Evolutionary conservation across 2,797 vertebrate species (phyloP).

Genomic region (Sebastolobus altivelis): DNA sequence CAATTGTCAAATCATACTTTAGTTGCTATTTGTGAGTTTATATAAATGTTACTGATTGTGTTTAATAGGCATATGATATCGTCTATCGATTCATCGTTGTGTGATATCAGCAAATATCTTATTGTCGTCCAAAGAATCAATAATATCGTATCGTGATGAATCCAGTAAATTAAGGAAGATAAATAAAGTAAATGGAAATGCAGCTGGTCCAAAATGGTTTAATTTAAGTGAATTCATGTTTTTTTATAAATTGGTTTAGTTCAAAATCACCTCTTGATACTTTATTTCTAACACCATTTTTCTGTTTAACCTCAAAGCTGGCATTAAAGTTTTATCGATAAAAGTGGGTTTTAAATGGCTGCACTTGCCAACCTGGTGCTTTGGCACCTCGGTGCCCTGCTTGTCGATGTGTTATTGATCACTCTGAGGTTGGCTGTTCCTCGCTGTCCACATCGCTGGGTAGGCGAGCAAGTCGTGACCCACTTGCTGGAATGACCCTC

Average conservation of each 20-base stretch:
- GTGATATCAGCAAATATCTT: no score
- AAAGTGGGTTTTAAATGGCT: conserved; percentile 60
- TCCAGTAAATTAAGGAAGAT: neutral
- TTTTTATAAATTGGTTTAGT: neutral
- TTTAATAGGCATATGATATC: no score
- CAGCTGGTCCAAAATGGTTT: neutral
- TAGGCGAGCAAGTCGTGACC: conserved; percentile 33
- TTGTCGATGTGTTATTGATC: conserved; percentile 71
- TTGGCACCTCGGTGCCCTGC: conserved; percentile 23
- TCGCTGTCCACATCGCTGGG: conserved; percentile 13
- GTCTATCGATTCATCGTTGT: no score
- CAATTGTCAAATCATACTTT: no score
- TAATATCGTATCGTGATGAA: neutral
- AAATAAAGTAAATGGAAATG: neutral
- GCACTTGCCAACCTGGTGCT: conserved; percentile 40
- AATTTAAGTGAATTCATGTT: neutral
- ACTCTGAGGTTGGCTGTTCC: conserved; percentile 26
- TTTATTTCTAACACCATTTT: conserved; percentile 22
- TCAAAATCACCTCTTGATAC: neutral
- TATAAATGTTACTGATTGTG: no score
- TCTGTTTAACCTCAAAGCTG: conserved; percentile 11
- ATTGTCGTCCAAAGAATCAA: no score
- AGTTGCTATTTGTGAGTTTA: no score
- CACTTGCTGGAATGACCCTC: conserved; percentile 34
- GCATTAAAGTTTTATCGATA: conserved; percentile 49